Evolutionary conservation across 2,797 vertebrate species (phyloP).

Genomic region (Neomorphus geoffroyi): DNA sequence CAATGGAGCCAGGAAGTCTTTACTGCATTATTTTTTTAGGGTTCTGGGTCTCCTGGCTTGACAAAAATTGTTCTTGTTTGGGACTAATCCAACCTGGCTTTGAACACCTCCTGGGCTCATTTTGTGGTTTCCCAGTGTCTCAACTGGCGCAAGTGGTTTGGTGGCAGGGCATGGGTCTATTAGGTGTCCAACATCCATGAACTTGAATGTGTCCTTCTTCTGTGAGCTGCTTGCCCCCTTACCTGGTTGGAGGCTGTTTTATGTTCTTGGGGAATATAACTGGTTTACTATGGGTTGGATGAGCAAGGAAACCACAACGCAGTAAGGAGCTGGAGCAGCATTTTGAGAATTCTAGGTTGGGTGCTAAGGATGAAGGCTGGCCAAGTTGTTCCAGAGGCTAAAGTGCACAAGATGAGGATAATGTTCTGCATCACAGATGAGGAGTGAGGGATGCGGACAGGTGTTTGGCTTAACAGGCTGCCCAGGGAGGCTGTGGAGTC

Average conservation of each 20-base stretch:
- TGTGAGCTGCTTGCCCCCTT: background rate
- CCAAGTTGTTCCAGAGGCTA: background rate
- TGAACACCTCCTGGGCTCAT: rapidly evolving
- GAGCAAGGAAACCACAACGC: background rate
- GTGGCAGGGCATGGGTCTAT: background rate
- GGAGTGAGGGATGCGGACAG: background rate
- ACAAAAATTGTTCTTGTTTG: background rate
- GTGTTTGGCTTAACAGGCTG: background rate
- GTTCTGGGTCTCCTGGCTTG: background rate
- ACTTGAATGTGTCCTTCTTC: background rate
- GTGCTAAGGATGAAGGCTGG: background rate
- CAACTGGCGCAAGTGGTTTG: background rate
- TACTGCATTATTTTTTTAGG: background rate
- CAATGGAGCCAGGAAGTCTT: background rate
- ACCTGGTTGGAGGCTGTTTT: background rate
- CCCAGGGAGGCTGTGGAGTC: too few species aligned
- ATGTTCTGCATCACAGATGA: background rate
- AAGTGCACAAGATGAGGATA: background rate
- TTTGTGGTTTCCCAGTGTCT: background rate
- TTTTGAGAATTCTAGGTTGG: background rate
- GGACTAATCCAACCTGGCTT: background rate
- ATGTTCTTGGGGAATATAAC: background rate
- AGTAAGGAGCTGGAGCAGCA: background rate
- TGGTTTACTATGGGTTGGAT: rapidly evolving
- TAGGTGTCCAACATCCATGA: rapidly evolving